Evolutionary conservation across 2,113 vertebrate genomes (phyloP).

Genomic region (Hassar affinis): DNA sequence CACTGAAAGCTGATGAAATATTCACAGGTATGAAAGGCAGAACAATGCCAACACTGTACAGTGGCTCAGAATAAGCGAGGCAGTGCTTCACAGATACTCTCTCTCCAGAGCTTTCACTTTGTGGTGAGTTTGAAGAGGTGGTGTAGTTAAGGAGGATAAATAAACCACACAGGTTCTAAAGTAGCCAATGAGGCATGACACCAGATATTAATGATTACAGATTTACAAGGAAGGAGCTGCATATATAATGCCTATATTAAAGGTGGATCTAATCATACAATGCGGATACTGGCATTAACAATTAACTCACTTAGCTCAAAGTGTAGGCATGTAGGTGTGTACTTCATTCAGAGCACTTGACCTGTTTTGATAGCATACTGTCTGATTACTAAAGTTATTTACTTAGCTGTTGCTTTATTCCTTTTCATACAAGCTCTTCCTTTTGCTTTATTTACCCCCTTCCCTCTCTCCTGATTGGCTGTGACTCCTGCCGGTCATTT

Average conservation of each 20-base stretch:
- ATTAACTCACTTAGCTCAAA: conserved; percentile 12
- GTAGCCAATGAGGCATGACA: conserved; percentile 74
- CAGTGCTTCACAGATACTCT: conserved; percentile 61
- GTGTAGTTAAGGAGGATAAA: conserved; percentile 76
- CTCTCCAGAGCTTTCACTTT: conserved; percentile 55
- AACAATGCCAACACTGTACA: conserved; percentile 27
- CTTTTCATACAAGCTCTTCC: too few relatives aligned
- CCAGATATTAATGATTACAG: conserved; percentile 80
- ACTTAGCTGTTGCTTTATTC: too few relatives aligned
- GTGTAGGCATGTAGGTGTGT: conserved; percentile 55
- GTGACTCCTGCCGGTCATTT: too few relatives aligned
- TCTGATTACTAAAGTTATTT: not conserved
- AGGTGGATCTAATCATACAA: conserved; percentile 26
- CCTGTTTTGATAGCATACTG: not conserved
- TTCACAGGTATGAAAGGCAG: conserved; percentile 53
- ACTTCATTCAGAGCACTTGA: not conserved
- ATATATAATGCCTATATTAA: conserved; percentile 52
- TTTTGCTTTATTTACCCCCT: not conserved
- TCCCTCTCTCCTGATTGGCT: too few relatives aligned
- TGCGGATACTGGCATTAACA: not conserved
- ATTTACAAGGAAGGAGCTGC: conserved; percentile 66
- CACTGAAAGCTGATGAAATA: conserved; percentile 60
- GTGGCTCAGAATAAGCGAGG: conserved; percentile 54
- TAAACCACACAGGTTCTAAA: conserved; percentile 70
- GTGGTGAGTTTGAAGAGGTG: conserved; percentile 67